Evolutionary conservation across 2,797 vertebrate genomes (phyloP).

Genomic region (Acestrorhynchus altus): DNA sequence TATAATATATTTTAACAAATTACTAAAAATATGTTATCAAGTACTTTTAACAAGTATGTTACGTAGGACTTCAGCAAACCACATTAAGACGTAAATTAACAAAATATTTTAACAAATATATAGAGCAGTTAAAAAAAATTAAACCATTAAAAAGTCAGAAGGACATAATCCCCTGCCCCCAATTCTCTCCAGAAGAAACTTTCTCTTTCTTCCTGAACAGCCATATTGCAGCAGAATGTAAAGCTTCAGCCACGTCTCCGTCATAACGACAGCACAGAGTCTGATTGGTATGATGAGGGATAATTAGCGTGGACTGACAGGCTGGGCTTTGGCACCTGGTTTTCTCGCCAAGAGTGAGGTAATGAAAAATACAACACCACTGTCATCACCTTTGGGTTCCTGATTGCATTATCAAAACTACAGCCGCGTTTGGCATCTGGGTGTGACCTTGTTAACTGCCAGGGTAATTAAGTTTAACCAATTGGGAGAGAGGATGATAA

Average conservation of each 20-base stretch:
- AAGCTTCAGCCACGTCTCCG: conserved; percentile 22
- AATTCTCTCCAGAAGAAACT: too few relatives aligned
- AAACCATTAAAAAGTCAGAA: too few relatives aligned
- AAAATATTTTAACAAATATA: too few relatives aligned
- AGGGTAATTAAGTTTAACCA: conserved; percentile 99
- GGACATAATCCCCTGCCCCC: too few relatives aligned
- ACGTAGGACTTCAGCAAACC: too few relatives aligned
- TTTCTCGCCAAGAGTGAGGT: conserved; percentile 83
- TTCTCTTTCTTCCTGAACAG: background rate
- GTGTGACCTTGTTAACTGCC: conserved; percentile 99
- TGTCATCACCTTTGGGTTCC: conserved; percentile 82
- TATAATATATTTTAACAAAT: too few relatives aligned
- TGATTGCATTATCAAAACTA: conserved; percentile 99
- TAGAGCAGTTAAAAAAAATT: too few relatives aligned
- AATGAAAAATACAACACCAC: conserved; percentile 91
- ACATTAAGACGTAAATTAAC: too few relatives aligned
- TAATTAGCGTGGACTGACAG: conserved; percentile 91
- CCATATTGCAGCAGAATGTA: conserved; percentile 18
- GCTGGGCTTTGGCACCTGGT: conserved; percentile 86
- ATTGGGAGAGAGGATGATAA: conserved; percentile 99
- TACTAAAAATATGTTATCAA: too few relatives aligned
- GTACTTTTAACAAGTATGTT: too few relatives aligned
- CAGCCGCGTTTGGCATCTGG: conserved; percentile 97
- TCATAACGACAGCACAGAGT: conserved; percentile 70
- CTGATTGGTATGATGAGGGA: conserved; percentile 86